These are phyloP conservation scores for Donacobius atricapilla DNA, from an alignment of 2,113 vertebrate species.

Conservation along the genomic window DNA sequence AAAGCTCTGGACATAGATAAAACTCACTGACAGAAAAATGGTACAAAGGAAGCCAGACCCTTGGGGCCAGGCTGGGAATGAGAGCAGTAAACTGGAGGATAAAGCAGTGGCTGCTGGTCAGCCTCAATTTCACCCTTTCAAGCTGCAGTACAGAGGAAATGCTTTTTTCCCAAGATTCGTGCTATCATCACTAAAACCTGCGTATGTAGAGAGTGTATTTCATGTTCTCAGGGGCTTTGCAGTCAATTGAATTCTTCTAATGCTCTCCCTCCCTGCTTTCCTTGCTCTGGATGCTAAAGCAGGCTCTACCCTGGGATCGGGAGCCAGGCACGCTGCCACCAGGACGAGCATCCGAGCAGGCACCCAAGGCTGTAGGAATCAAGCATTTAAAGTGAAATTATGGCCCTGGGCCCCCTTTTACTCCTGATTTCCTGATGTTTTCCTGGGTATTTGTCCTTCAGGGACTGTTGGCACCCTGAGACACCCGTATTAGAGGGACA, in stretches of 20 bases:
- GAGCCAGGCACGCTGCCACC: background rate
- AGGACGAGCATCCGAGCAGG: fast-evolving
- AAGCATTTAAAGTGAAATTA: background rate
- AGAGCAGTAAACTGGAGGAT: constrained; percentile 46
- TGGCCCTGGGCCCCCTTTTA: background rate
- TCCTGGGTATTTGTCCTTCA: background rate
- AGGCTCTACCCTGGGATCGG: fast-evolving
- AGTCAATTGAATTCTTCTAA: background rate
- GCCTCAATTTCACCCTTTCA: background rate
- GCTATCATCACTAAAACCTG: background rate
- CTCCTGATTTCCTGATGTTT: background rate
- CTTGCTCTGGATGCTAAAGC: background rate
- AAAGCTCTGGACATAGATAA: constrained; percentile 10
- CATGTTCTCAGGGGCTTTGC: background rate
- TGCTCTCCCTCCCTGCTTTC: background rate
- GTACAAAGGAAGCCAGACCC: background rate
- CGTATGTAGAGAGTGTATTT: background rate
- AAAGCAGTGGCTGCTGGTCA: background rate
- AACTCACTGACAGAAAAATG: background rate
- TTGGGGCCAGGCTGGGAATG: background rate
- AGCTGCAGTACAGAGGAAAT: constrained; percentile 7
- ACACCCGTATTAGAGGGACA: background rate
- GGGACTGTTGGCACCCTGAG: background rate
- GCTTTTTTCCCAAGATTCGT: background rate
- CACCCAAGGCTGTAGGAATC: background rate